Conservation (phyloP, 2,888 invertebrate species). For the Rhagonycha fulva region DNA sequence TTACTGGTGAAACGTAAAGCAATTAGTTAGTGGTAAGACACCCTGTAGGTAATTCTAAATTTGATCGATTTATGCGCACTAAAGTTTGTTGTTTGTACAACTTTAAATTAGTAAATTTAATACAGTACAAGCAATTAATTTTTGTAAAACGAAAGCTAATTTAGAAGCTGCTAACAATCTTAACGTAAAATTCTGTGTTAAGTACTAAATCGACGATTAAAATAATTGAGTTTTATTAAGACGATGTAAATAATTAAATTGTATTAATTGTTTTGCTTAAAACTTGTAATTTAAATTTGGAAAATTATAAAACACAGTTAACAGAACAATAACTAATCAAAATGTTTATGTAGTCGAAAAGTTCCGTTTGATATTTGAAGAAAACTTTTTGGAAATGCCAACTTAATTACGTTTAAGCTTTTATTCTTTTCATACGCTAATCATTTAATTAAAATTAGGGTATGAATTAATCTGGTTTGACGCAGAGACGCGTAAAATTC, state of each 20-base stretch:
- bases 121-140: background rate
- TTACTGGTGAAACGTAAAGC: too few relatives aligned
- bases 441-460: constrained; percentile 48
- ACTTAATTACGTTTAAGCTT: constrained; percentile 44
- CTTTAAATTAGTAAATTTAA: background rate
- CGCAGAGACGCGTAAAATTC: constrained; percentile 41
- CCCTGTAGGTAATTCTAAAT: background rate
- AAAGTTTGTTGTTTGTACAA: background rate
- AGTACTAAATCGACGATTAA: background rate
- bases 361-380: constrained; percentile 29
- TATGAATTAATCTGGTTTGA: constrained; percentile 45
- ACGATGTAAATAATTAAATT: background rate
- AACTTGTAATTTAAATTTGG: background rate
- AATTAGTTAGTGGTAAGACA: too few relatives aligned
- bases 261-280: background rate
- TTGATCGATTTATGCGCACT: background rate
- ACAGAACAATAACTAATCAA: constrained; percentile 15
- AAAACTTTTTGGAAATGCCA: constrained; percentile 39
- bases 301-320: constrained; percentile 16
- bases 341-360: background rate
- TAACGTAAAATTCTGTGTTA: background rate
- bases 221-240: constrained; percentile 1
- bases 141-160: background rate
- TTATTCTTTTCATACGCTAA: constrained; percentile 48
- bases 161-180: background rate